Evolutionary conservation across 2,888 invertebrate genomes (phyloP), one percentile per base, ranked within the genome.

Genomic region (Tetrapedia diversipes): DNA sequence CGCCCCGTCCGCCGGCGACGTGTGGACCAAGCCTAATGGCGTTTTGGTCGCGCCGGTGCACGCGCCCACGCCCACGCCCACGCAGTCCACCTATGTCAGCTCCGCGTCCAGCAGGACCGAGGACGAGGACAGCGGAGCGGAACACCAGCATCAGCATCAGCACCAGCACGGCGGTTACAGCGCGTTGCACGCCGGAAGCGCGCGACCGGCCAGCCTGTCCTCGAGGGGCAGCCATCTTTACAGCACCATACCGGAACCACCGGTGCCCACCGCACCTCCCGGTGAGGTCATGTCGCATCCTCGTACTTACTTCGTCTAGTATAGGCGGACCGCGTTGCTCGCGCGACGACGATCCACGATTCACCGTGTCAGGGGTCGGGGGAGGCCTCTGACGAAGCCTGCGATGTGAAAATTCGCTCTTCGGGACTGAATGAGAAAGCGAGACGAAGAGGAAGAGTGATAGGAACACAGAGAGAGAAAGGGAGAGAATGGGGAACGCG

Each of bases 1-100:
- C 49, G 95, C 96, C 63, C 96, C 96, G 61, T 95, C 95, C 81
- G 94, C 94, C 56, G 95, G 95, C 87, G 94, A 89, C 71, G 86
- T 86, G 92, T 96, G 95, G 95, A 95, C 94, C 90, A 95, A 95
- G 75, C 87, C 87, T 24, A 95, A 82, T 81, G 89, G 86, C 34
- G 86, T 89, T 78, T 84, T 91, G 83, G 92, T 92, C 79, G 92
- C 91, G 37, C 92, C 92, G 74, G 90, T 91, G 64, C 91, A 91
- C 83, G 91, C 91, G 64, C 91, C 94, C 92, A 94, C 94, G 91
- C 94, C 94, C 57, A 94, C 94, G 82, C 94, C 94, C 47, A 93
- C 94, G 91, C 94, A 94, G 87, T 94, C 94, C 82, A 94, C 94
- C 53, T 94, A 94, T 91, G 94, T 94, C 78, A 91, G 91, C 84